Conservation (phyloP, 1,140 invertebrate genomes). For the Listronotus bonariensis region DNA sequence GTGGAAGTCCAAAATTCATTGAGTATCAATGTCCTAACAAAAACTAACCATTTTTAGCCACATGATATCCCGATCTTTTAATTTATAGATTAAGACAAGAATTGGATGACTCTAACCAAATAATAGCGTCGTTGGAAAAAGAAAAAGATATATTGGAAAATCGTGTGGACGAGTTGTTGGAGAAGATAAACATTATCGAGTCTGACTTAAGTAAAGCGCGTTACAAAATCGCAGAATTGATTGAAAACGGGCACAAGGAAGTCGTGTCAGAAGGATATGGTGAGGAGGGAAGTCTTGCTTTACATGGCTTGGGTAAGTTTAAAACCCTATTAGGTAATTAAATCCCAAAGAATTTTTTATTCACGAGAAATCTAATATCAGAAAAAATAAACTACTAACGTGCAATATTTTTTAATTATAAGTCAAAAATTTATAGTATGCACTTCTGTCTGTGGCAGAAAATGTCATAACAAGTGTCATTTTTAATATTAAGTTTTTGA, state of each 20-base stretch:
- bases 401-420: too few relatives aligned
- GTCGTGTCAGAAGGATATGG: slow-evolving; percentile 69
- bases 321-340: too few relatives aligned
- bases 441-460: too few relatives aligned
- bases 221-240: slow-evolving; percentile 63
- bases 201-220: slow-evolving; percentile 61
- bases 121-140: slow-evolving; percentile 58
- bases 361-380: too few relatives aligned
- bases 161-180: slow-evolving; percentile 60
- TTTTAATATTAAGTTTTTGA: too few relatives aligned
- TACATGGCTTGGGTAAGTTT: slow-evolving; percentile 30
- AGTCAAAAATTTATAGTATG: too few relatives aligned
- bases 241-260: slow-evolving; percentile 62
- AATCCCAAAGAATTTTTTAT: too few relatives aligned
- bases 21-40: too few relatives aligned
- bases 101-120: slow-evolving; percentile 55
- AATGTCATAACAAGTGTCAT: too few relatives aligned
- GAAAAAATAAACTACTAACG: too few relatives aligned
- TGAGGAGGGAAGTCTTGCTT: slow-evolving; percentile 44
- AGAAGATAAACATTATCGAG: slow-evolving; percentile 61
- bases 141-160: slow-evolving; percentile 63
- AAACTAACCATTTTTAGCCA: too few relatives aligned
- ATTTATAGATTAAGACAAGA: slow-evolving; percentile 32
- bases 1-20: too few relatives aligned
- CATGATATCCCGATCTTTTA: not conserved